phyloP scores from a whole-genome alignment of 2,113 vertebrate species.

The Bos taurus region DNA sequence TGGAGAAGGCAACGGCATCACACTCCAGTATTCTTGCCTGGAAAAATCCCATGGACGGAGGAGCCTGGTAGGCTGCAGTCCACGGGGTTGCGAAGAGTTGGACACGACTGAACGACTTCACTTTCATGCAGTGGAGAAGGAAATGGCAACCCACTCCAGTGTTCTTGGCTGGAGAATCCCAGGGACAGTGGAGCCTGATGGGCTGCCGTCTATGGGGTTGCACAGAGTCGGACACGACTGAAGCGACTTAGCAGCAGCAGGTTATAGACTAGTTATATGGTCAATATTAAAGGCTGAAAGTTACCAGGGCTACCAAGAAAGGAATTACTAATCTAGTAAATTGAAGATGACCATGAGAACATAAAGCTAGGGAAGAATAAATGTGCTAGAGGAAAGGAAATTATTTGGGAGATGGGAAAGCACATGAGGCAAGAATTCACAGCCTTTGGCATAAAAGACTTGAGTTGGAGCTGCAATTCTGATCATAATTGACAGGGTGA shows the following conservation, averaged over 20 bases:
- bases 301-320: not conserved
- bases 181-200: too few relatives aligned
- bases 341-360: not conserved
- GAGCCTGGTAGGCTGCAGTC: too few relatives aligned
- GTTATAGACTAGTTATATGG: not conserved
- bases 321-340: not conserved
- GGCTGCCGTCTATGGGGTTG: too few relatives aligned
- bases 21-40: too few relatives aligned
- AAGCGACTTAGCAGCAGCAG: not conserved
- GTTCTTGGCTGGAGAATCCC: too few relatives aligned
- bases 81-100: too few relatives aligned
- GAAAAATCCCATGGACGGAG: too few relatives aligned
- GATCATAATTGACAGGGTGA: not conserved
- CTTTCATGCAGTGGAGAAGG: too few relatives aligned
- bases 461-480: not conserved
- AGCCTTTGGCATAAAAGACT: not conserved
- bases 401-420: not conserved
- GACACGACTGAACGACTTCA: too few relatives aligned
- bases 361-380: conserved; percentile 6
- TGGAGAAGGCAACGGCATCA: too few relatives aligned
- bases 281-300: not conserved
- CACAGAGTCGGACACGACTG: too few relatives aligned
- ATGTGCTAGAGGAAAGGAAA: not conserved
- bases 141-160: too few relatives aligned
- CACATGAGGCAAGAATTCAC: not conserved